Evolutionary conservation across 2,797 vertebrate species (phyloP).

Genomic region (Sparus aurata): DNA sequence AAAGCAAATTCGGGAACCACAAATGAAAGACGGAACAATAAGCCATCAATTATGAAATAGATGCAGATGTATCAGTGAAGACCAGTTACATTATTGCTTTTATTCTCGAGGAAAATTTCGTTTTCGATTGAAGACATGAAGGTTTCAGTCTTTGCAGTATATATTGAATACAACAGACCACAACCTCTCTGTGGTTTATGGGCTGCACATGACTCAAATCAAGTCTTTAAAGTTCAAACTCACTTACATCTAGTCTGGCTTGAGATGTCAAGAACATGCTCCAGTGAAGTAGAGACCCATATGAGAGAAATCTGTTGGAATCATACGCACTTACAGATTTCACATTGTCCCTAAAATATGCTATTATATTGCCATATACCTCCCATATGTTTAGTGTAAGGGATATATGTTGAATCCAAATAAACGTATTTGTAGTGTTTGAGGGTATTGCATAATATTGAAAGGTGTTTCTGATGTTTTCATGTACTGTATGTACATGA

Average conservation of each 20-base stretch:
- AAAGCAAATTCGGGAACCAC: not conserved
- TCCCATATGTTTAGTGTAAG: not conserved
- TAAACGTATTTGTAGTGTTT: not conserved
- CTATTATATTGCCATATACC: not conserved
- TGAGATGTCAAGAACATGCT: conserved; percentile 8
- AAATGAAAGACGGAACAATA: not conserved
- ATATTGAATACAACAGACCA: conserved; percentile 34
- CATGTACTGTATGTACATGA: not conserved
- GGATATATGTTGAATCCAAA: not conserved
- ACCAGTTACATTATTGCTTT: conserved; percentile 3
- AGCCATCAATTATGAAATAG: not conserved
- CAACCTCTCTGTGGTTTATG: conserved; percentile 58
- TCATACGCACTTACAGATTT: not conserved
- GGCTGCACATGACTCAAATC: conserved; percentile 73
- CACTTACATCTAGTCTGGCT: conserved; percentile 20
- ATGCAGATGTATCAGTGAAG: not conserved
- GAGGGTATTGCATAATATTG: not conserved
- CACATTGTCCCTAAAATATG: not conserved
- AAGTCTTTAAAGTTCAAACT: conserved; percentile 63
- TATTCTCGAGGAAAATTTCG: conserved; percentile 17
- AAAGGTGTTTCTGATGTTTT: not conserved
- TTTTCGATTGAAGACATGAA: conserved; percentile 59
- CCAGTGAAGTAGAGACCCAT: not conserved
- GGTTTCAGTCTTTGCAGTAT: conserved; percentile 58
- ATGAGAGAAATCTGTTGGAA: not conserved